phyloP scores from a whole-genome alignment of 2,113 vertebrate species.

The Cyprinodon tularosa region DNA sequence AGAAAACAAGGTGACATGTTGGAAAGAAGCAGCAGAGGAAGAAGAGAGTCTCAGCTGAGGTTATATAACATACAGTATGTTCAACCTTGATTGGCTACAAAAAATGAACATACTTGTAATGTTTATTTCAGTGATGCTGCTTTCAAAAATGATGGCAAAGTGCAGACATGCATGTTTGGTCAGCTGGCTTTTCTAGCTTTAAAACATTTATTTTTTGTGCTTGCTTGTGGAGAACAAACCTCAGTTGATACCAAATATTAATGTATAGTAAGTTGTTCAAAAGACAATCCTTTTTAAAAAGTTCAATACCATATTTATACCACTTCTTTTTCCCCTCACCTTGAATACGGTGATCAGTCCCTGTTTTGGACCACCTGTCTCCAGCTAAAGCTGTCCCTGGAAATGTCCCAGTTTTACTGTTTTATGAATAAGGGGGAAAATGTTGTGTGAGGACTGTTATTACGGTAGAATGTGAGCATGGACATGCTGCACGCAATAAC shows the following conservation, averaged over 20 bases:
- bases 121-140: not conserved
- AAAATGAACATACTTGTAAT: not conserved
- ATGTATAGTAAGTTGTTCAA: no score
- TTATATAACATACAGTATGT: not conserved
- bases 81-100: not conserved
- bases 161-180: not conserved
- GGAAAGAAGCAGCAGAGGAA: not conserved
- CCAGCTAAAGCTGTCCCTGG: no score
- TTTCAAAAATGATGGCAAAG: not conserved
- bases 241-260: not conserved
- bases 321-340: no score
- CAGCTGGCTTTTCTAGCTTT: not conserved
- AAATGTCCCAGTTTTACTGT: no score
- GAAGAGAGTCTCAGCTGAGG: not conserved
- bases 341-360: no score
- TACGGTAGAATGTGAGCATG: no score
- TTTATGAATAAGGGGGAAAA: no score
- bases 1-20: not conserved
- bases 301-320: no score
- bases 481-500: no score
- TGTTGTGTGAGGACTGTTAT: no score
- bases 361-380: no score
- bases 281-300: no score
- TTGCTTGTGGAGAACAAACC: not conserved
- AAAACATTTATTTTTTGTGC: not conserved